phyloP scores from a whole-genome alignment of 2,797 vertebrate species.

The Falco biarmicus region DNA sequence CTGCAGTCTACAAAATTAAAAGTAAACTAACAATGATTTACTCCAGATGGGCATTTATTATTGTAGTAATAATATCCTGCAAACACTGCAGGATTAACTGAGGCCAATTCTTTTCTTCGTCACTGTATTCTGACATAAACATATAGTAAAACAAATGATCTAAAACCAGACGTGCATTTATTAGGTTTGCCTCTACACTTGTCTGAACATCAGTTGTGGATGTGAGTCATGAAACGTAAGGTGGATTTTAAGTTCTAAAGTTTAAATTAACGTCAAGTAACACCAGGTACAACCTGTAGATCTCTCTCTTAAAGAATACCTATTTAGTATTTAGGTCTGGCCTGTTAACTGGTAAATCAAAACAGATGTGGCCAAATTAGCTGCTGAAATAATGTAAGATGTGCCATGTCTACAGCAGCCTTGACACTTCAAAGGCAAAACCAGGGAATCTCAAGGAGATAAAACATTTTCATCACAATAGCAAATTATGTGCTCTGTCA shows the following conservation, averaged over 20 bases:
- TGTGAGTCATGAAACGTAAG: neutral
- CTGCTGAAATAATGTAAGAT: neutral
- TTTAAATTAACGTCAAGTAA: neutral
- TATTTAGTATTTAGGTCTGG: neutral
- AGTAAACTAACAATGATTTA: constrained; percentile 36
- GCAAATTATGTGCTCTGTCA: neutral
- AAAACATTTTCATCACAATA: constrained; percentile 6
- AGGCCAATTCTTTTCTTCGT: neutral
- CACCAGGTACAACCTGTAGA: neutral
- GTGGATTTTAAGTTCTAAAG: neutral
- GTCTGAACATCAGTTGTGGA: neutral
- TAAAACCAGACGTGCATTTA: neutral
- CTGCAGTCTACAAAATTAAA: constrained; percentile 36
- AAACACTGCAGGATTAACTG: neutral
- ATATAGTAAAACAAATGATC: neutral
- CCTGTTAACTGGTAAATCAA: neutral
- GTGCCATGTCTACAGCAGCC: neutral
- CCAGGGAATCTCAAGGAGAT: constrained; percentile 12
- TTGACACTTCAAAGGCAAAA: neutral
- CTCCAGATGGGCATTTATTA: constrained; percentile 34
- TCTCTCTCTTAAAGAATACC: neutral
- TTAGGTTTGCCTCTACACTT: neutral
- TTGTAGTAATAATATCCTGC: neutral
- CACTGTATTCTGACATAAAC: neutral
- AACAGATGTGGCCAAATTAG: neutral